These are phyloP conservation scores for Sphaerophoria taeniata DNA, from an alignment of 2,888 invertebrate genomes.

Conservation along the genomic window DNA sequence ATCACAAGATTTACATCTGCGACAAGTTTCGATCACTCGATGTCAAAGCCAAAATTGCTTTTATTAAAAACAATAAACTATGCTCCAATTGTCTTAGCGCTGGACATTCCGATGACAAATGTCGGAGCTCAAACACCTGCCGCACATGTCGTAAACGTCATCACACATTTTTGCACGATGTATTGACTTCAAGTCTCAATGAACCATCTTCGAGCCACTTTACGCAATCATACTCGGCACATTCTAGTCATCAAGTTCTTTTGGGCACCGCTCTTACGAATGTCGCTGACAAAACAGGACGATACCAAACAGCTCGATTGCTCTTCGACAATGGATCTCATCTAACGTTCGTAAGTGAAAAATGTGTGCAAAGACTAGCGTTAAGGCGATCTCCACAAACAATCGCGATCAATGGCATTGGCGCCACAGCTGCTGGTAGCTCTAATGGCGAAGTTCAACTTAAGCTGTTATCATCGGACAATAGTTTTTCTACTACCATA, in stretches of 20 bases:
- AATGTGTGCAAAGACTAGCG: constrained; percentile 53
- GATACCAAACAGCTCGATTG: constrained; percentile 24
- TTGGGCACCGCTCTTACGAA: constrained; percentile 35
- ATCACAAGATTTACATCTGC: not conserved
- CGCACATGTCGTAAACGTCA: constrained; percentile 2
- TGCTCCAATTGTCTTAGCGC: not conserved
- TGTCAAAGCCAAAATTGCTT: not conserved
- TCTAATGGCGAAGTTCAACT: constrained; percentile 38
- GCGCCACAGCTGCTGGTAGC: constrained; percentile 28
- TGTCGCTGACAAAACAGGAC: constrained; percentile 15
- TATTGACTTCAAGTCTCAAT: not conserved
- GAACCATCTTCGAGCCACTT: not conserved
- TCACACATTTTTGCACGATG: not conserved
- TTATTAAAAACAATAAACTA: not conserved
- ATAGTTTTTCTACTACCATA: constrained; percentile 22
- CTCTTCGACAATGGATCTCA: constrained; percentile 49
- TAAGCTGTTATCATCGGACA: constrained; percentile 6
- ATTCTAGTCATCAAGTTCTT: constrained; percentile 21
- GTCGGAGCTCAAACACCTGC: constrained; percentile 2
- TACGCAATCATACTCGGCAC: not conserved
- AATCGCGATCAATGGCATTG: constrained; percentile 43
- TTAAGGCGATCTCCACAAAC: constrained; percentile 33
- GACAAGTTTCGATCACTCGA: constrained; percentile 3
- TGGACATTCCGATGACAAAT: not conserved
- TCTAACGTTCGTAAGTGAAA: constrained; percentile 53